Base-by-base conservation (phyloP, 2,888 invertebrate species). In the Camponotus fellah region DNA sequence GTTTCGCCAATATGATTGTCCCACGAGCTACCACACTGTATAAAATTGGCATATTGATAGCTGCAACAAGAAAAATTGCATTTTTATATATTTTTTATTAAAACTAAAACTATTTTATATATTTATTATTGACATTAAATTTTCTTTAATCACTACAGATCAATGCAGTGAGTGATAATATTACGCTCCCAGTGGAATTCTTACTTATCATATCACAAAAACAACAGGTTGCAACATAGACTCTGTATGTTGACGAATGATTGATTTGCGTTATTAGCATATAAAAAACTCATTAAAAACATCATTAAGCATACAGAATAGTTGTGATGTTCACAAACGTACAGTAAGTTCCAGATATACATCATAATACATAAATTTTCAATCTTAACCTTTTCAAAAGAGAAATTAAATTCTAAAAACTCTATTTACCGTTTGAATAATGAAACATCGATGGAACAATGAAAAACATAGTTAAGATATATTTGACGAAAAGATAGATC, bases 1-100 rank as follows among this genome's bases (percentile, higher is more conserved):
- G 97, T 95, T 99, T 98, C 4, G 98, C 97, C 75, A 99, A 96
- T 72, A 99, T 97, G 0, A 97, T 97, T 64, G 96, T 97, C 81
- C 98, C 98, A 86, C 99, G 96, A 21, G 99, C 97, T 88, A 99
- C 97, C 46, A 99, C 98, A 94, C 98, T 97, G 95, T 98, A 99
- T 87, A 99, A 95, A 91, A 99, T 97, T 83, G 99, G 98, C 99
- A 99, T 99, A 62, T 60, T 89, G 82, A 53, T 62, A 66, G 26
- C 92, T 92, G 85, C 3, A 86, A 89, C 3, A 34, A 65, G 74
- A 56, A 56, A 1, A 43, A 14, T 40, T 32, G 17, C 9, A 32
- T 2, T 46, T 17, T 9, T 8, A 17, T 34, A 46, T n/a, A 40
- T 56, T 77, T 34, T 46, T 14, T 21, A 69, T 0, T n/a, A 3